These are phyloP conservation scores for Gulo gulo DNA, from an alignment of 2,113 vertebrate genomes.

Conservation along the genomic window DNA sequence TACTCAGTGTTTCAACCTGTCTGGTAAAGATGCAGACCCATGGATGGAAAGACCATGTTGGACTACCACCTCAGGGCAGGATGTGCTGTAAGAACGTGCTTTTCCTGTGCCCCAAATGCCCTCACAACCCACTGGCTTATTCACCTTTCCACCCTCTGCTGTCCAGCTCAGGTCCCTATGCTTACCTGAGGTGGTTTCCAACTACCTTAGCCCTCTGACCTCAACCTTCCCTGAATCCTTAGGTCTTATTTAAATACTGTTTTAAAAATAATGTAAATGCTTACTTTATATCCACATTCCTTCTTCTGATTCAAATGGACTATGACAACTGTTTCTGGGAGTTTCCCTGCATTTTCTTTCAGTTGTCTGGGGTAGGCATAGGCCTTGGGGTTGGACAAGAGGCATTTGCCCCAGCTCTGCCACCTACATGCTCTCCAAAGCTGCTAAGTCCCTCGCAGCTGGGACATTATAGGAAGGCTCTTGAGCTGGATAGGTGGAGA, in stretches of 20 bases:
- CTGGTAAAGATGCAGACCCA: not conserved
- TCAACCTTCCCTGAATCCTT: not conserved
- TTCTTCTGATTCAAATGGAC: not conserved
- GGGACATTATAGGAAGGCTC: not conserved
- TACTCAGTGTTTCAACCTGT: not conserved
- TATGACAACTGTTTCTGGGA: not conserved
- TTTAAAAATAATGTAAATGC: not conserved
- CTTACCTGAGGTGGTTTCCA: not conserved
- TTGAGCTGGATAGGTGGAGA: not conserved
- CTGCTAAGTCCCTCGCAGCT: not conserved
- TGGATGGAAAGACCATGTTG: not conserved
- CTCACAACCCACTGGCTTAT: not conserved
- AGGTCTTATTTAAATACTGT: not conserved
- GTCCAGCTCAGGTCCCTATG: not conserved
- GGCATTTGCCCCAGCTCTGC: accelerated
- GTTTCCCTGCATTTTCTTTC: not conserved
- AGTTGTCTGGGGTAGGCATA: not conserved
- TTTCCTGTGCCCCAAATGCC: not conserved
- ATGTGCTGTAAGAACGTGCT: too few species aligned
- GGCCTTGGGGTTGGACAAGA: not conserved
- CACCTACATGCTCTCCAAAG: not conserved
- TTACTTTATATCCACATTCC: not conserved
- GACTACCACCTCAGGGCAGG: not conserved
- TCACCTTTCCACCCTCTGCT: not conserved
- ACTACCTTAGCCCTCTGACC: not conserved